These are phyloP conservation scores for Paralichthys olivaceus DNA, from an alignment of 2,113 vertebrate species.

Conservation along the genomic window DNA sequence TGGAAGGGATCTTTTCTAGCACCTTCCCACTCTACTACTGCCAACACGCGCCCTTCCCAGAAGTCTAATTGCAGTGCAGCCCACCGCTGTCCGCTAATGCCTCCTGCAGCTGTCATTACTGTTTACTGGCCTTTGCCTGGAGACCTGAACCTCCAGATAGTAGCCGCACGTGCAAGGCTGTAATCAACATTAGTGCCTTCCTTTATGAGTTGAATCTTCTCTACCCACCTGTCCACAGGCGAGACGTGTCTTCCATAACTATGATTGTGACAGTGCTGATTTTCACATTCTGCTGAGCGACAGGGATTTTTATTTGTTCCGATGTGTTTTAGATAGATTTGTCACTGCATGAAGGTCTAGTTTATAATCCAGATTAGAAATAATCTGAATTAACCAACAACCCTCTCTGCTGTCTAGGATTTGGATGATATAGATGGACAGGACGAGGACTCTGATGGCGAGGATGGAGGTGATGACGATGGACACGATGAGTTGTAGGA, in stretches of 20 bases:
- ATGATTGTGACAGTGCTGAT: background rate
- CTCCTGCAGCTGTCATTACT: slow-evolving; percentile 64
- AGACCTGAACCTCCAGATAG: slow-evolving; percentile 2
- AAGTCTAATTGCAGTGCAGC: slow-evolving; percentile 68
- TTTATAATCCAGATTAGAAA: background rate
- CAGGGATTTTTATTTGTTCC: background rate
- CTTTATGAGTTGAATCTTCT: background rate
- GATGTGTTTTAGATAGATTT: background rate
- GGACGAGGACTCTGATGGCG: slow-evolving; percentile 86
- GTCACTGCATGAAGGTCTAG: background rate
- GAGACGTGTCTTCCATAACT: background rate
- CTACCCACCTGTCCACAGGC: background rate
- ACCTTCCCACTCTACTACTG: background rate
- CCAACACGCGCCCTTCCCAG: slow-evolving; percentile 43
- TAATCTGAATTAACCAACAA: background rate
- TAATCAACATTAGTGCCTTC: slow-evolving; percentile 6
- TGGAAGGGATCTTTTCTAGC: background rate
- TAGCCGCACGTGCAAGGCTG: slow-evolving; percentile 39
- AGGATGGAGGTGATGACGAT: slow-evolving; percentile 88
- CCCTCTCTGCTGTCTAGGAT: slow-evolving; percentile 74
- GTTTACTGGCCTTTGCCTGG: slow-evolving; percentile 39
- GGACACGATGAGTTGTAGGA: slow-evolving; percentile 92
- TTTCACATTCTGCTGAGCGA: background rate
- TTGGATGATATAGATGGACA: slow-evolving; percentile 83
- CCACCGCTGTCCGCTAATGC: slow-evolving; percentile 35